Conservation (phyloP, 2,113 vertebrate genomes). For the Smithornis capensis region DNA sequence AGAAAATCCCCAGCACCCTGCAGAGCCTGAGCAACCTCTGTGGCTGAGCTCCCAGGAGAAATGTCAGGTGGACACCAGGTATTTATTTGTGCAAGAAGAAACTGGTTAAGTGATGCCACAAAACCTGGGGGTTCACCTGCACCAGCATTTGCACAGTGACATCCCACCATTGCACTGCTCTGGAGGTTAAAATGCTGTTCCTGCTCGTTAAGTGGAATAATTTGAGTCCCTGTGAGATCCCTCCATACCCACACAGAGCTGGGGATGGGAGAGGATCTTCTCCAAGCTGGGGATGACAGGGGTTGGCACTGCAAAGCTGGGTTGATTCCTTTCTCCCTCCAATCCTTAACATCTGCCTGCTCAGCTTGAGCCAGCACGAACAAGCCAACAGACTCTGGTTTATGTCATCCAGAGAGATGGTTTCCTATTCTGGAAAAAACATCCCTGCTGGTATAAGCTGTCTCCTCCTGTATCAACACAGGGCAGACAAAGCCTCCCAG, state of each 20-base stretch:
- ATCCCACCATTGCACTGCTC: background rate
- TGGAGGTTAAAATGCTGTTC: background rate
- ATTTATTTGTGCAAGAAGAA: background rate
- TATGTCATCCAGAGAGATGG: background rate
- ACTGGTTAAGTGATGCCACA: background rate
- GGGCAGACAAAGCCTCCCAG: background rate
- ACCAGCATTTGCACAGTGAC: background rate
- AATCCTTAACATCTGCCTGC: background rate
- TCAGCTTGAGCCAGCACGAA: background rate
- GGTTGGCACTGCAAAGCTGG: background rate
- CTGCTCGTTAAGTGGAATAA: background rate
- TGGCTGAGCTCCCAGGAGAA: background rate
- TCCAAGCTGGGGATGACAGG: background rate
- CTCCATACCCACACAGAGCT: background rate
- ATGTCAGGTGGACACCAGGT: background rate
- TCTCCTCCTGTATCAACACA: background rate
- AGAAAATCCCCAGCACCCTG: background rate
- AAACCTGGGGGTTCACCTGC: background rate
- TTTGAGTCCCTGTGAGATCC: background rate
- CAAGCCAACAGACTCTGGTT: slow-evolving; percentile 28
- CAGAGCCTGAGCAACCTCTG: background rate
- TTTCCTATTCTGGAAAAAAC: background rate
- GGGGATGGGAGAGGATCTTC: background rate
- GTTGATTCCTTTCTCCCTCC: background rate
- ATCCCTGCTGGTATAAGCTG: slow-evolving; percentile 1